Evolutionary conservation across 2,888 invertebrate genomes (phyloP), one percentile per base, ranked within the genome.

Genomic region (Eupeodes luniger): DNA sequence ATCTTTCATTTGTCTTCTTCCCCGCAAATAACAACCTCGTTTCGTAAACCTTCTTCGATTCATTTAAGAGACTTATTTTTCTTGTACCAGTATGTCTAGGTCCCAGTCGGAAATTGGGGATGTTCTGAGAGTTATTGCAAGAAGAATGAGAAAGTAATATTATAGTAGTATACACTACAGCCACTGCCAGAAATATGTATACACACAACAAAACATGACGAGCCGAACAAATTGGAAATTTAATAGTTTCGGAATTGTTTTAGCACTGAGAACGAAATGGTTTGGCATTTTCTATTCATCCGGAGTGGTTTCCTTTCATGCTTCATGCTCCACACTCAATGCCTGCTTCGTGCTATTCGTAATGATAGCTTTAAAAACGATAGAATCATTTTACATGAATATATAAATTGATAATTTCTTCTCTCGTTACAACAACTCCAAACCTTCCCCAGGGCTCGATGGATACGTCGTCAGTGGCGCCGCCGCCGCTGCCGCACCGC

Each of bases 221-320:
- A 77, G 57, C 76, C 61, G 67, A 77, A 76, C 75, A 83, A 87
- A 87, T 87, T 87, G 84, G 84, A 87, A 87, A 84, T 87, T 87
- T 87, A 84, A 87, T 87, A 87, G 84, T 87, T 87, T 87, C 76
- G 77, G 80, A 87, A 87, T 87, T 84, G 87, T 87, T 87, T 87
- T 69, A 87, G 11, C 67, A 83, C 66, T 64, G 67, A 61, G 40
- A 55, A 55, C 1, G 40, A 14, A 61, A 81, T 34, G 66, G 76
- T 76, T 53, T 62, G 55, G 67, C 34, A 83, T 80, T 87, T 72
- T 77, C 83, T 81, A 82, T 87, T 84, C 62, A 80, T 66, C 55
- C 19, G 10, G 55, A 80, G 64, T 74, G 78, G 78, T 75, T 82
- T 44, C 27, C 12, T 40, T 27, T 27, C 27, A 27, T n/a, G 16